Percentiles rank a stretch among this genome's conserved stretches.
Evolutionary conservation across 2,888 invertebrate genomes (phyloP).

Genomic region (Odontomyia ornata): DNA sequence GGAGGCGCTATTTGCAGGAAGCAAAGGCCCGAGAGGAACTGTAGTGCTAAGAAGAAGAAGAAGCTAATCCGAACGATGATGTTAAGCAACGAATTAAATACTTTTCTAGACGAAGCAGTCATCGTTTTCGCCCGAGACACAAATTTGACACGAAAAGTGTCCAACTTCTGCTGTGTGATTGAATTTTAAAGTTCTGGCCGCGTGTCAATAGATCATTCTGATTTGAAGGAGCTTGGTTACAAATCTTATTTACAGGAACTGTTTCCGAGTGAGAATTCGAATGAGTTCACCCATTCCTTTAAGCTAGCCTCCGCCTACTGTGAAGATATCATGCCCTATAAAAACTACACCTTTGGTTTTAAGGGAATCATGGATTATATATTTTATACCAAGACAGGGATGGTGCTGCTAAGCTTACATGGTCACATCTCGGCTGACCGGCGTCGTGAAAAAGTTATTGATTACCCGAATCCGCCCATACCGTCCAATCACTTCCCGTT

Average conservation of each 20-base stretch:
- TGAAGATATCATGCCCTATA: slow-evolving; percentile 95
- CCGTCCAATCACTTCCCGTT: slow-evolving; percentile 96
- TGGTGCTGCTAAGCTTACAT: slow-evolving; percentile 93
- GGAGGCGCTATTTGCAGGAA: too few relatives aligned
- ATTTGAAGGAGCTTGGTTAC: slow-evolving; percentile 96
- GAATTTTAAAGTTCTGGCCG: slow-evolving; percentile 93
- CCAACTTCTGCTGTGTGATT: slow-evolving; percentile 92
- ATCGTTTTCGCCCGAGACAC: slow-evolving; percentile 77
- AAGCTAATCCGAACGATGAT: slow-evolving; percentile 99
- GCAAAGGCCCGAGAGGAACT: too few relatives aligned
- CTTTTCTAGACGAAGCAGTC: slow-evolving; percentile 87
- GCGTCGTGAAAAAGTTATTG: slow-evolving; percentile 94
- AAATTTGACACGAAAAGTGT: slow-evolving; percentile 81
- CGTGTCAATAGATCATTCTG: slow-evolving; percentile 90
- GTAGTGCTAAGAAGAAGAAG: too few relatives aligned
- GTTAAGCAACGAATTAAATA: slow-evolving; percentile 92
- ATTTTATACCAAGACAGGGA: slow-evolving; percentile 95
- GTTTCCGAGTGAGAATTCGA: slow-evolving; percentile 83
- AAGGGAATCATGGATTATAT: slow-evolving; percentile 99
- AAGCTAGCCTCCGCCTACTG: slow-evolving; percentile 94
- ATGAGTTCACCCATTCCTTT: slow-evolving; percentile 95
- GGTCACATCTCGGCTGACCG: slow-evolving; percentile 94
- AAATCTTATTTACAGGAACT: slow-evolving; percentile 90
- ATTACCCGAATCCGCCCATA: slow-evolving; percentile 97
- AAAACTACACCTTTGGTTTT: slow-evolving; percentile 99